Conservation (phyloP, 2,113 vertebrate species). For the Ctenodactylus gundi region DNA sequence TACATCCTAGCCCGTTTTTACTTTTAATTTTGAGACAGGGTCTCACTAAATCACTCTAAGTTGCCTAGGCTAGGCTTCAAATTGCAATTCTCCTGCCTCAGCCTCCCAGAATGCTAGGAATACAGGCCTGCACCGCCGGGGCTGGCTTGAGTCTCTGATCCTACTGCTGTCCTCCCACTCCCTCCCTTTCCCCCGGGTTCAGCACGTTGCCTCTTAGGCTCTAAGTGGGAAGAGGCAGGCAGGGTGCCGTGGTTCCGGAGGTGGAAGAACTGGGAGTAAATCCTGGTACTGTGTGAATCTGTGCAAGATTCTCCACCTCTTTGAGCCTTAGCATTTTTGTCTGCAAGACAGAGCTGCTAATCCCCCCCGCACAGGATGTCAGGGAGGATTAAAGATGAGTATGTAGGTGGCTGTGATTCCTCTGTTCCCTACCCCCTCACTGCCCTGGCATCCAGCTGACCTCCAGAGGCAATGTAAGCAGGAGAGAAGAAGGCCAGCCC, state of each 20-base stretch:
- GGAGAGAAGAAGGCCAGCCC: constrained; percentile 93
- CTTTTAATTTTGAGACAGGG: no score
- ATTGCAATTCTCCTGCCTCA: no score
- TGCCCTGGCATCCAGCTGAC: constrained; percentile 77
- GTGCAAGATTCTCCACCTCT: neutral
- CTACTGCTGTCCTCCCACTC: neutral
- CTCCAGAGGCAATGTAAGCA: constrained; percentile 89
- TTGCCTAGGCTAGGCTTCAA: no score
- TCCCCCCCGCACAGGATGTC: no score
- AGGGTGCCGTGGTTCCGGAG: neutral
- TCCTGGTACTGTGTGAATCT: neutral
- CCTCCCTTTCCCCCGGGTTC: neutral
- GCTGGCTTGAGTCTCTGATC: no score
- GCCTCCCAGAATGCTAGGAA: no score
- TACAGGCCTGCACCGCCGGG: no score
- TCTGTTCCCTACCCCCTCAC: neutral
- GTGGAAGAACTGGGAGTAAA: neutral
- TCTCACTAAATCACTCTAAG: no score
- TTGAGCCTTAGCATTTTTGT: neutral
- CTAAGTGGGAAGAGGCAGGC: neutral
- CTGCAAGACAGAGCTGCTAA: neutral
- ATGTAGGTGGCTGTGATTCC: neutral
- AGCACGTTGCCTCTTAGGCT: neutral
- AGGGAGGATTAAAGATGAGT: neutral
- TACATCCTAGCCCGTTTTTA: no score